Conservation (phyloP, 2,797 vertebrate genomes). For the Oophaga sylvatica region DNA sequence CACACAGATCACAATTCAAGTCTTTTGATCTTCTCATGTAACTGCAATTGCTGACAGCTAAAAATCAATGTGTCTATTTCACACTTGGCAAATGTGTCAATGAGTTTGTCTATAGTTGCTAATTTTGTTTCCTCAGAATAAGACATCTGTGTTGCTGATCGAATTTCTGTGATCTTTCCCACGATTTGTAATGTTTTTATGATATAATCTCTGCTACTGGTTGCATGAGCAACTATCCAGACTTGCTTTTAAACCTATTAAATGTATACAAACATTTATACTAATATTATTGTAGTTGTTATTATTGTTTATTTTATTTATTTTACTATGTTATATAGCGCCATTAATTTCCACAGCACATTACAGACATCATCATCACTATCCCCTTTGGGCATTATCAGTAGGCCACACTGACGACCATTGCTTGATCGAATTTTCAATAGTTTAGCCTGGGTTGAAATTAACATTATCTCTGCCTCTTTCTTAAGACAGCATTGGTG, state of each 20-base stretch:
- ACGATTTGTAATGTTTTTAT: conserved; percentile 10
- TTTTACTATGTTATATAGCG: too few species aligned
- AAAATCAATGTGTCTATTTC: conserved; percentile 59
- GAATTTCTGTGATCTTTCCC: conserved; percentile 5
- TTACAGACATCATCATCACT: too few species aligned
- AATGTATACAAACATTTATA: background rate
- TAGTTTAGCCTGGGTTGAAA: too few species aligned
- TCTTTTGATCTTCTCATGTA: conserved; percentile 41
- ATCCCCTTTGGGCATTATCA: too few species aligned
- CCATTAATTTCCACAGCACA: too few species aligned
- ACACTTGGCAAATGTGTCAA: conserved; percentile 58
- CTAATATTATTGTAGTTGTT: too few species aligned
- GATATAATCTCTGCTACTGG: background rate
- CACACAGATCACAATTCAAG: conserved; percentile 36
- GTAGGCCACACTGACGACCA: too few species aligned
- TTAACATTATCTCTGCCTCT: too few species aligned
- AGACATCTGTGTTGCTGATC: conserved; percentile 30
- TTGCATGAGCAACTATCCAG: background rate
- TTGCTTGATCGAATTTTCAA: too few species aligned
- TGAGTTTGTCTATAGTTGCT: conserved; percentile 59
- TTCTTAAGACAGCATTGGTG: too few species aligned
- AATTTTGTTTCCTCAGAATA: conserved; percentile 46
- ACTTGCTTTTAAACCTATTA: background rate
- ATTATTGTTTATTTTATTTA: too few species aligned
- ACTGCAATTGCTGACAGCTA: conserved; percentile 50